Evolutionary conservation across 2,888 invertebrate genomes (phyloP).

Genomic region (Chromoteleia sp.): DNA sequence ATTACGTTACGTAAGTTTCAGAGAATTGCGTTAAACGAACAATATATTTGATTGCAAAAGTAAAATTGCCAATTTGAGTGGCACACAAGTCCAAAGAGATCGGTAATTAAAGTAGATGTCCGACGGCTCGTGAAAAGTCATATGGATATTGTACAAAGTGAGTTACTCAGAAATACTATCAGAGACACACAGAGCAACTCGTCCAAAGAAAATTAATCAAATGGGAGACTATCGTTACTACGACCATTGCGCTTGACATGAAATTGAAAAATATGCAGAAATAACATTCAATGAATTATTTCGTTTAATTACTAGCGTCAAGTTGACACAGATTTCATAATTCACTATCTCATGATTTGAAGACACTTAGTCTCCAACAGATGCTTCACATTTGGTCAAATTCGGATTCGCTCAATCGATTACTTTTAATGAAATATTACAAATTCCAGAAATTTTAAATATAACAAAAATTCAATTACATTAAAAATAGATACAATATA

Average conservation of each 20-base stretch:
- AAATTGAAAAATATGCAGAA: slow-evolving; percentile 15
- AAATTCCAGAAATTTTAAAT: too few relatives aligned
- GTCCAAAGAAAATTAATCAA: slow-evolving; percentile 24
- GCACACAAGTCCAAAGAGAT: slow-evolving; percentile 7
- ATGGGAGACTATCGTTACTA: slow-evolving; percentile 1
- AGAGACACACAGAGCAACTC: slow-evolving; percentile 10
- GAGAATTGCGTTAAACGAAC: neutral
- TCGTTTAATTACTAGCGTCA: slow-evolving; percentile 3
- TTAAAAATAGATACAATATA: too few relatives aligned
- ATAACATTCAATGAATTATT: neutral
- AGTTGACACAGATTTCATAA: too few relatives aligned
- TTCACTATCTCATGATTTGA: too few relatives aligned
- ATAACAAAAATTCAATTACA: too few relatives aligned
- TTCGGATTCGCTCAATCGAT: too few relatives aligned
- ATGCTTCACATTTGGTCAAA: too few relatives aligned
- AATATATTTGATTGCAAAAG: neutral
- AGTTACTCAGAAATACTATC: slow-evolving; percentile 13
- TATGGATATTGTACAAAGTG: slow-evolving; percentile 36
- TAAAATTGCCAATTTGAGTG: neutral
- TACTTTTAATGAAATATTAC: too few relatives aligned
- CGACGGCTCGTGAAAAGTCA: slow-evolving; percentile 28
- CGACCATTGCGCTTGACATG: slow-evolving; percentile 6
- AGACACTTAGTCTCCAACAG: too few relatives aligned
- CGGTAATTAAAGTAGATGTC: slow-evolving; percentile 28
- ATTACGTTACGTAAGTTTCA: neutral